Evolutionary conservation across 2,113 vertebrate genomes (phyloP), one percentile per base, ranked within the genome.

Genomic region (Pungitius pungitius): DNA sequence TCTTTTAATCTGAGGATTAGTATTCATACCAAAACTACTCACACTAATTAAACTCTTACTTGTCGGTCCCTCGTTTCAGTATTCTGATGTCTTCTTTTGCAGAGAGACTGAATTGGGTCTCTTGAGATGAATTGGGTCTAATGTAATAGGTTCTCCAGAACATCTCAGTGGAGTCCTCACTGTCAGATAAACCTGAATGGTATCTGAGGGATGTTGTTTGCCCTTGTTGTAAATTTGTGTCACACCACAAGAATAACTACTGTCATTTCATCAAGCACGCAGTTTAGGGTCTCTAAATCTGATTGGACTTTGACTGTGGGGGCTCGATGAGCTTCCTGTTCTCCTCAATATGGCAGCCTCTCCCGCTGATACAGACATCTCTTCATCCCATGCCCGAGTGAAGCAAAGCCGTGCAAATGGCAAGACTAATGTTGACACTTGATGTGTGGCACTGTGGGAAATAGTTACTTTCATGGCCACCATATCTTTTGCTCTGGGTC

Each of bases 161-260:
- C 30, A 63, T 63, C 39, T 62, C 75, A 49, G 40, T 27, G 33
- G 42, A 22, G 4, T 42, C 22, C 22, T 58, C 68, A 37, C 37
- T 54, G 62, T 72, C 63, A 63, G 40, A 80, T 55, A 13, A 67
- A 67, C 43, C 51, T 47, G 54, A 69, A 74, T 26, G 35, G 42
- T 55, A 51, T 68, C 40, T 77, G 56, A 69, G 14, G 33, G 17
- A 37, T 27, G 57, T 20, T 27, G 57, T 20, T 26, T 24, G 26
- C 17, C 3, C 24, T 66, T 43, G 7, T 42, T 2, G 9, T 54
- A 43, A 4, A 35, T 26, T 57, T 65, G 45, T 39, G 22, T 67
- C 60, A 30, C 45, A 33, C 37, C n/a, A 18, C 6, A 54, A 26
- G 43, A 39, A 69, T 6, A 54, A 51, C 24, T 12, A 13, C 62